A percentile compares a stretch with the other conserved stretches of the same genome.
Conservation (phyloP, 1,140 invertebrate species). For the Trichoplusia ni region DNA sequence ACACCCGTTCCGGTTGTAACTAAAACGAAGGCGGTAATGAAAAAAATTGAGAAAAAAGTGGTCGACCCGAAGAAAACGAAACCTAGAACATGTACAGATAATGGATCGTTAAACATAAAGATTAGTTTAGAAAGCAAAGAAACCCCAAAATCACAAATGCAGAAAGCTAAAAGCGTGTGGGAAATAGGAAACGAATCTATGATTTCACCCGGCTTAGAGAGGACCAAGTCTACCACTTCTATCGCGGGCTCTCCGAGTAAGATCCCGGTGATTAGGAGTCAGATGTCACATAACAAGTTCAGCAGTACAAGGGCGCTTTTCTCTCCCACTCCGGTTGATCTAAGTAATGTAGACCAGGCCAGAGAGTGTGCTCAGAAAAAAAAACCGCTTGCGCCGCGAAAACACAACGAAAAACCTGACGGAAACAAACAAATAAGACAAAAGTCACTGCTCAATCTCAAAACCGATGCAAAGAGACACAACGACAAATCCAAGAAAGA, state of each 20-base stretch:
- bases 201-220: slow-evolving; percentile 66
- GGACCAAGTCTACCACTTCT: slow-evolving; percentile 80
- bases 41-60: slow-evolving; percentile 72
- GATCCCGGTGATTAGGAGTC: slow-evolving; percentile 82
- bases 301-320: slow-evolving; percentile 78
- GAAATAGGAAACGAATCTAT: slow-evolving; percentile 77
- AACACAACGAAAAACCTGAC: slow-evolving; percentile 64
- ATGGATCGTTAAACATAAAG: slow-evolving; percentile 52
- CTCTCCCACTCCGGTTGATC: slow-evolving; percentile 82
- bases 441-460: slow-evolving; percentile 71
- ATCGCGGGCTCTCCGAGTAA: slow-evolving; percentile 82
- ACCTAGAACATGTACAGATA: slow-evolving; percentile 56
- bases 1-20: slow-evolving; percentile 71
- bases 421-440: slow-evolving; percentile 68
- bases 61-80: slow-evolving; percentile 73
- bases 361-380: slow-evolving; percentile 81
- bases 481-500: slow-evolving; percentile 73
- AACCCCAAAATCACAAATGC: slow-evolving; percentile 70
- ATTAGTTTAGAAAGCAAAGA: slow-evolving; percentile 55
- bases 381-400: slow-evolving; percentile 61
- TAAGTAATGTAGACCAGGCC: slow-evolving; percentile 78
- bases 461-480: slow-evolving; percentile 63
- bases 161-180: slow-evolving; percentile 82
- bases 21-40: slow-evolving; percentile 62
- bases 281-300: slow-evolving; percentile 76